phyloP scores from a whole-genome alignment of 2,888 invertebrate genomes.

The Drosophila niveifrons region DNA sequence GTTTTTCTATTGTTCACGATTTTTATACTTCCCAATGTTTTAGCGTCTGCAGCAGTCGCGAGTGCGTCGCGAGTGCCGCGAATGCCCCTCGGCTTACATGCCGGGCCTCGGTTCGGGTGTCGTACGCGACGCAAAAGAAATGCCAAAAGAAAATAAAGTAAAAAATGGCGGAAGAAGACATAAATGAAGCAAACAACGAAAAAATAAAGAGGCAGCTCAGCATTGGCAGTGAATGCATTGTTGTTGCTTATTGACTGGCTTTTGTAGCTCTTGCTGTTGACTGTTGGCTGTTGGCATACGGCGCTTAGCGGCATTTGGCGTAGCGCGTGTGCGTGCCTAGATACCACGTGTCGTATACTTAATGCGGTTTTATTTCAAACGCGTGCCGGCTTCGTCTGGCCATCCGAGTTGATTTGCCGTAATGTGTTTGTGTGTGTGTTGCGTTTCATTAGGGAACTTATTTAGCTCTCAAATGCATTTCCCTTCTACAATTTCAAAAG shows the following conservation, averaged over 20 bases:
- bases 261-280: constrained; percentile 25
- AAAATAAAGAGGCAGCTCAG: constrained; percentile 58
- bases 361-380: constrained; percentile 71
- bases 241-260: constrained; percentile 32
- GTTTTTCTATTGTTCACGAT: constrained; percentile 85
- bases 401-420: constrained; percentile 2
- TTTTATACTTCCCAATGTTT: constrained; percentile 84
- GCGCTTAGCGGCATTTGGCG: constrained; percentile 31
- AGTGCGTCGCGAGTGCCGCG: constrained; percentile 17
- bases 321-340: constrained; percentile 54
- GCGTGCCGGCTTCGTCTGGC: constrained; percentile 55
- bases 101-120: constrained; percentile 9
- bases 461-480: constrained; percentile 47
- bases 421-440: constrained; percentile 7
- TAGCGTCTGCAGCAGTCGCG: constrained; percentile 27
- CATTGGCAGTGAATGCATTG: constrained; percentile 26
- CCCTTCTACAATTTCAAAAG: constrained; percentile 31
- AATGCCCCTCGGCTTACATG: constrained; percentile 34
- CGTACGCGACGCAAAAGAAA: constrained; percentile 28
- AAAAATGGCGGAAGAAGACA: constrained; percentile 79
- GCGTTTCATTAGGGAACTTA: constrained; percentile 29
- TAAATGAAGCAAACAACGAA: constrained; percentile 69
- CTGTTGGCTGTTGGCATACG: constrained; percentile 24
- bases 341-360: constrained; percentile 75
- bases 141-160: constrained; percentile 48